Percentiles rank a stretch among this genome's conserved stretches.
These are phyloP conservation scores for Galaxea fascicularis DNA, from an alignment of 92 coral and sea anemone genomes.

Conservation along the genomic window DNA sequence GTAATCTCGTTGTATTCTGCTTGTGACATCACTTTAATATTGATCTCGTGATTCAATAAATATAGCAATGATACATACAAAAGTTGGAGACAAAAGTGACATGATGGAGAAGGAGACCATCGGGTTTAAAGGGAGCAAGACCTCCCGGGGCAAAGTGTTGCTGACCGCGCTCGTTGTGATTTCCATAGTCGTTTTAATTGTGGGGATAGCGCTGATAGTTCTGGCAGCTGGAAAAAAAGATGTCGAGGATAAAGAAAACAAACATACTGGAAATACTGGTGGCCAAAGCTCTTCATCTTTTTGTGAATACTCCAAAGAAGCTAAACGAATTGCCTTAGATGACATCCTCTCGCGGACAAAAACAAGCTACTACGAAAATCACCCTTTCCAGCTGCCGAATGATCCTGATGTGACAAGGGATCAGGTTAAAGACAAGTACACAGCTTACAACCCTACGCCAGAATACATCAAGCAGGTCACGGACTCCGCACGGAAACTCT, in stretches of 20 bases:
- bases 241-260: background rate
- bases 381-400: slow-evolving; percentile 56
- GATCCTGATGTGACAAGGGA: slow-evolving; percentile 67
- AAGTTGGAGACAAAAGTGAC: too few species aligned
- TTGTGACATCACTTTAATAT: too few species aligned
- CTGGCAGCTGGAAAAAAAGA: slow-evolving; percentile 46
- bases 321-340: slow-evolving; percentile 68
- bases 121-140: too few species aligned
- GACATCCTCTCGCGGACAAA: slow-evolving; percentile 67
- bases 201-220: slow-evolving; percentile 78
- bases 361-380: slow-evolving; percentile 61
- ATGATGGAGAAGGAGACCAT: too few species aligned
- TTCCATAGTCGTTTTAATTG: slow-evolving; percentile 58
- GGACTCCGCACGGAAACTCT: slow-evolving; percentile 72
- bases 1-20: too few species aligned
- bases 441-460: slow-evolving; percentile 83
- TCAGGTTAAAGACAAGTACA: slow-evolving; percentile 55
- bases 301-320: slow-evolving; percentile 80
- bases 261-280: background rate
- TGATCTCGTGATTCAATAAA: too few species aligned
- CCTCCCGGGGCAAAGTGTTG: too few species aligned
- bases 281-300: background rate
- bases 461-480: slow-evolving; percentile 69
- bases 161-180: background rate
- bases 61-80: too few species aligned